Evolutionary conservation across 2,113 vertebrate species (phyloP), one percentile per base, ranked within the genome.

Genomic region (Todiramphus saurophagus): DNA sequence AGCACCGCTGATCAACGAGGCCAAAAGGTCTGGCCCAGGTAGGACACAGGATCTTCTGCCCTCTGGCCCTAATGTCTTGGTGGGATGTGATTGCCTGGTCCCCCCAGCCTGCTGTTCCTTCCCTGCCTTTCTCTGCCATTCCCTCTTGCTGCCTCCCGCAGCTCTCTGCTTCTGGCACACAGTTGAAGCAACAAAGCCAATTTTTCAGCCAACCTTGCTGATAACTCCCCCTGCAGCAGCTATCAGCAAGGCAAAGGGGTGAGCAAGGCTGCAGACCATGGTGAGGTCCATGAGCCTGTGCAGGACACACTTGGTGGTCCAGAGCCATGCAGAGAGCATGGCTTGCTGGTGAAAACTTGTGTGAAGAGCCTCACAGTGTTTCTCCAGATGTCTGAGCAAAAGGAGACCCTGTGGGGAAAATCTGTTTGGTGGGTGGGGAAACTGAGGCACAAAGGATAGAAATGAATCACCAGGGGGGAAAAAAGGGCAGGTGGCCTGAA

Each of bases 251-350:
- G 46, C 33, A 23, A 58, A 87, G 18, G 17, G 30, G 10, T 15
- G 31, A 77, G 44, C 12, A 41, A 35, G 31, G 66, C n/a, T 87
- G 87, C n/a, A 69, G 35, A 4, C 12, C 4, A 1, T 0, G 0
- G 33, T 2, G 39, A 8, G 44, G 67, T 3, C 44, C 18, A 2
- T 5, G 9, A 59, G 67, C 31, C 59, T 14, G 11, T 1, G 23
- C 48, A 35, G 64, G 78, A 43, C 50, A 16, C 23, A 17, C 16
- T 4, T n/a, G 70, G 56, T 64, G 51, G 24, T 37, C 20, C 62
- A 24, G 41, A 85, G 46, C 10, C 51, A 7, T 1, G 2, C 23
- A 0, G 33, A 53, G n/a, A 76, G 19, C 31, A 2, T 4, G 0
- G 5, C 10, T 18, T 16, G 33, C 55, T 79, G 37, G 11, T 13